Conservation (phyloP, 2,888 invertebrate genomes). For the Chymomyza amoena region DNA sequence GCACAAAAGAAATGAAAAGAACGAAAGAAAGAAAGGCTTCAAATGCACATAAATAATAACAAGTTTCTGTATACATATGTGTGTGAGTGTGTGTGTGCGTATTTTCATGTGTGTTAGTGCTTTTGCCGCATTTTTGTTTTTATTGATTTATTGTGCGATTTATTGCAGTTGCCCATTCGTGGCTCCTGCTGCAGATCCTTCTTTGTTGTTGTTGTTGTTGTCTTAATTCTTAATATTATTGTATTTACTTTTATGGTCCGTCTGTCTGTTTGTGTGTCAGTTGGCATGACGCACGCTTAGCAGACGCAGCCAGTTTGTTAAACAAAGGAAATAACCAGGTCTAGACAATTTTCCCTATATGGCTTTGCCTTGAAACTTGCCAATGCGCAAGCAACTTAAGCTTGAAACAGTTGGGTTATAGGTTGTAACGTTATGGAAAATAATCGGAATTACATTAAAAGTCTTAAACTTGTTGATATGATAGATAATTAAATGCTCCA, state of each 20-base stretch:
- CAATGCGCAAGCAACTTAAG: neutral
- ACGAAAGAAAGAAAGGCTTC: constrained; percentile 4
- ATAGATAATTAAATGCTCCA: too few species aligned
- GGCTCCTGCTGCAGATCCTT: constrained; percentile 9
- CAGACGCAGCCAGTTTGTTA: constrained; percentile 36
- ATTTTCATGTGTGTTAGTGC: neutral
- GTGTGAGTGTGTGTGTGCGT: neutral
- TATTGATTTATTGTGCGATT: constrained; percentile 64
- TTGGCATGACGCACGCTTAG: constrained; percentile 49
- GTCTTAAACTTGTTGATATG: too few species aligned
- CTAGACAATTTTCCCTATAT: constrained; percentile 58
- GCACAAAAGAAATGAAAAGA: neutral
- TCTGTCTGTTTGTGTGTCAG: constrained; percentile 24
- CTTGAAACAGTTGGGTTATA: neutral
- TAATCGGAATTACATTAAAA: too few species aligned
- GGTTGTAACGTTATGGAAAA: neutral
- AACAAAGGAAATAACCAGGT: constrained; percentile 59
- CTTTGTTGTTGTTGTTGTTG: constrained; percentile 20
- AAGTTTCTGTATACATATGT: neutral
- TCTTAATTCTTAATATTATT: neutral
- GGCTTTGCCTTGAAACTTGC: constrained; percentile 18
- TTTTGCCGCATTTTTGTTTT: neutral
- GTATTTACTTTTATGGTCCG: constrained; percentile 58
- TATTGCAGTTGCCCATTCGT: constrained; percentile 37
- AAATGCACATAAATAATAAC: constrained; percentile 1